These are phyloP conservation scores for Psilopsiagon aymara DNA, from an alignment of 2,113 vertebrate species.

Conservation along the genomic window DNA sequence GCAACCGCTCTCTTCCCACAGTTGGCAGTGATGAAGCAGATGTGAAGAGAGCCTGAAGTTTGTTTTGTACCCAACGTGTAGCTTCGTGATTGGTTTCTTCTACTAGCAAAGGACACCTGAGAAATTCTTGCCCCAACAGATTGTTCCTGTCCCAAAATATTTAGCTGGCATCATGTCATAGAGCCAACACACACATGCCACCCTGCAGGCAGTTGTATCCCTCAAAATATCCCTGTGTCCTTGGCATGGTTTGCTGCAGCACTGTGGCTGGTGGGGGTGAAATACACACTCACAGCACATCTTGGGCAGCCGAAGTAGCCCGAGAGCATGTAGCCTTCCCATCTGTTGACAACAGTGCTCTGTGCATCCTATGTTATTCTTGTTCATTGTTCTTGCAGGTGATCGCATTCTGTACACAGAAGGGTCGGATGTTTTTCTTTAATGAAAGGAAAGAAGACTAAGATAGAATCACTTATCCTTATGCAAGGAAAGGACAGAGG, in stretches of 20 bases:
- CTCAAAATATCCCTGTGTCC: background rate
- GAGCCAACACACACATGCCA: background rate
- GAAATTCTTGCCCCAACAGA: background rate
- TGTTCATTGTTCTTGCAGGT: background rate
- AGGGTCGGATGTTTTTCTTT: background rate
- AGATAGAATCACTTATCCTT: background rate
- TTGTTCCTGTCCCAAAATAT: background rate
- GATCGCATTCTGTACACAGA: background rate
- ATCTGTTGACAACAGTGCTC: background rate
- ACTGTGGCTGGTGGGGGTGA: background rate
- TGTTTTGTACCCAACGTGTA: background rate
- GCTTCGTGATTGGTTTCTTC: background rate
- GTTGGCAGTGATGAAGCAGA: background rate
- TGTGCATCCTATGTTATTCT: background rate
- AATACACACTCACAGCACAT: background rate
- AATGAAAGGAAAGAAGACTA: background rate
- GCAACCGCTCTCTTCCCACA: background rate
- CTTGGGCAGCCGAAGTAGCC: rapidly evolving
- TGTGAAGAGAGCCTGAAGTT: background rate
- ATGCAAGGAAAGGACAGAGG: background rate
- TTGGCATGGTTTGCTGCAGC: background rate
- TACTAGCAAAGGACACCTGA: rapidly evolving
- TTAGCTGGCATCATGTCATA: background rate
- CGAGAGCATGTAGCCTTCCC: background rate
- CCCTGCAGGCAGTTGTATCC: background rate